phyloP scores from a whole-genome alignment of 2,797 vertebrate species.

The Delichon dasypus region DNA sequence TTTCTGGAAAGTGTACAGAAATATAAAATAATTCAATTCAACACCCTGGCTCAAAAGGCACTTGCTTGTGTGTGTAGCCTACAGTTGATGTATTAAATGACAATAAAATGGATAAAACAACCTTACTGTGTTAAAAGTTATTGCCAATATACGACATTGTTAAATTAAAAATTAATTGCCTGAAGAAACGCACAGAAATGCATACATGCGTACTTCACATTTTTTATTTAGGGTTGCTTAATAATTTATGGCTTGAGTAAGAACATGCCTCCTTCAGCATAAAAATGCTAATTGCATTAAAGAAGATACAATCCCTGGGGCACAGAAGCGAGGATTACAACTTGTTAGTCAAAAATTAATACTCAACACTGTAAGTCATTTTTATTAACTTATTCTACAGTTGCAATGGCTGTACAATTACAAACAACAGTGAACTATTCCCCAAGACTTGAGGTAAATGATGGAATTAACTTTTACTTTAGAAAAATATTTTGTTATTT shows the following conservation, averaged over 20 bases:
- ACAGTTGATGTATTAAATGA: constrained; percentile 2
- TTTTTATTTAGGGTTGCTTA: constrained; percentile 44
- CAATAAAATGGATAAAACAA: constrained; percentile 13
- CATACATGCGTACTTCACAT: neutral
- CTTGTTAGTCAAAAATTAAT: constrained; percentile 50
- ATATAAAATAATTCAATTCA: constrained; percentile 32
- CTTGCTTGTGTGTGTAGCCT: neutral
- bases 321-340: neutral
- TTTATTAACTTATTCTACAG: constrained; percentile 50
- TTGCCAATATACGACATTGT: constrained; percentile 16
- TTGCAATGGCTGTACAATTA: neutral
- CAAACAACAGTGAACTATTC: neutral
- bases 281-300: constrained; percentile 58
- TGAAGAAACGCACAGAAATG: constrained; percentile 37
- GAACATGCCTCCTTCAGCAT: constrained; percentile 49
- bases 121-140: constrained; percentile 13
- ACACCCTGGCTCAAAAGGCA: neutral
- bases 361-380: constrained; percentile 13
- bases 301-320: constrained; percentile 35
- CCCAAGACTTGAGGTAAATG: neutral
- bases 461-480: neutral
- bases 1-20: constrained; percentile 45
- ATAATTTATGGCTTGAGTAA: constrained; percentile 49
- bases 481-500: neutral
- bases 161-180: constrained; percentile 65